Evolutionary conservation across 2,113 vertebrate genomes (phyloP).

Genomic region (Antennarius striatus): DNA sequence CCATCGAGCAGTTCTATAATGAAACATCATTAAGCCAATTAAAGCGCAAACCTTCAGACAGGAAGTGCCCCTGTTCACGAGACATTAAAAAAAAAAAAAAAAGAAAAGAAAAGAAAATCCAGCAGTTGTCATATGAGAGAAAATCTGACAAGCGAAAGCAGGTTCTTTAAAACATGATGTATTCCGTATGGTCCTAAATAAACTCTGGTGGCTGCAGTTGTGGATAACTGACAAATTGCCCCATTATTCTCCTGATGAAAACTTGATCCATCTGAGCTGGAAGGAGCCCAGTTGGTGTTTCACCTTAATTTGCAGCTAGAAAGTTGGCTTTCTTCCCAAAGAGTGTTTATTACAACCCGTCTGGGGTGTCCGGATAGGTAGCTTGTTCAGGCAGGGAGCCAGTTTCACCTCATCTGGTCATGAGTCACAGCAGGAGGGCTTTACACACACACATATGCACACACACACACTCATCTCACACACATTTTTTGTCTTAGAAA

Average conservation of each 20-base stretch:
- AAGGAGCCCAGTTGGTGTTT: background rate
- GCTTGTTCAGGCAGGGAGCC: conserved; percentile 17
- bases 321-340: conserved; percentile 10
- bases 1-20: conserved; percentile 48
- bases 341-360: background rate
- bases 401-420: conserved; percentile 12
- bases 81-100: background rate
- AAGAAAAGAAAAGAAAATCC: too few relatives aligned
- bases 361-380: conserved; percentile 1
- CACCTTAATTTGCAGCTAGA: background rate
- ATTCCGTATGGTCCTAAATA: background rate
- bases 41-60: conserved; percentile 31
- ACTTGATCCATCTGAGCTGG: background rate
- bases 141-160: too few relatives aligned
- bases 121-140: too few relatives aligned
- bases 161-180: background rate
- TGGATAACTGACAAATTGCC: background rate
- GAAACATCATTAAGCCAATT: conserved; percentile 62
- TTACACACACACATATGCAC: background rate
- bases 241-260: background rate
- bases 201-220: background rate
- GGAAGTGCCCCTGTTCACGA: conserved; percentile 22
- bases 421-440: conserved; percentile 12
- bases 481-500: background rate
- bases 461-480: background rate